Evolutionary conservation across 1,140 invertebrate species (phyloP), one percentile per base, ranked within the genome.

Genomic region (Drosophila gunungcola): DNA sequence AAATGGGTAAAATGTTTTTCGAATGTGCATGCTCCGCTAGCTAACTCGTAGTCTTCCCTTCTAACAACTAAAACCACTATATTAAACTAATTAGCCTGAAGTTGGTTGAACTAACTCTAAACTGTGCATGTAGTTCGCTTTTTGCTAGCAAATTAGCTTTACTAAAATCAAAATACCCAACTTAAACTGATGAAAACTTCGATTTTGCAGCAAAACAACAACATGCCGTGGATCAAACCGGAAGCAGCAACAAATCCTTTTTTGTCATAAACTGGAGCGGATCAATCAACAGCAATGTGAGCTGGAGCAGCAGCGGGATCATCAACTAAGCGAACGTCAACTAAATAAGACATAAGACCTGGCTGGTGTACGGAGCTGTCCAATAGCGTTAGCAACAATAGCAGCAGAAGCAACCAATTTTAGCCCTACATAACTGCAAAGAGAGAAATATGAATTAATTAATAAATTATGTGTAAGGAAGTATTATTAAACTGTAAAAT

Each of bases 221-320:
- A 91, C 73, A 91, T 91, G 90, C 84, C 91, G 57, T 92, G 91
- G 91, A 77, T 92, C 48, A 91, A 91, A 57, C 90, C 91, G 52
- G 91, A 92, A 83, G 90, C 85, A 70, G 82, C 91, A 52, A 91
- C 91, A 58, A 92, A 92, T 89, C 91, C 91, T 63, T 92, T 92
- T 90, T 91, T 92, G 68, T 92, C 91, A 61, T 92, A 92, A 91
- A 25, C 52, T 42, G 29, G n/a, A 49, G 36, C 13, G 52, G 36
- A 57, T 54, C 34, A 73, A 57, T 36, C 45, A 57, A 27, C 16
- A 57, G 29, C 54, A 55, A 58, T 64, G 41, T 45, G 42, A 41
- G 38, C 61, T 45, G 58, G 46, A 80, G 36, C 34, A 80, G 45
- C 58, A 80, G 46, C 16, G 63, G 53, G 46, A 61, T 51, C 64